A percentile compares a stretch with the other conserved stretches of the same genome.
phyloP scores from a whole-genome alignment of 1,140 invertebrate genomes.

The Homalodisca vitripennis region DNA sequence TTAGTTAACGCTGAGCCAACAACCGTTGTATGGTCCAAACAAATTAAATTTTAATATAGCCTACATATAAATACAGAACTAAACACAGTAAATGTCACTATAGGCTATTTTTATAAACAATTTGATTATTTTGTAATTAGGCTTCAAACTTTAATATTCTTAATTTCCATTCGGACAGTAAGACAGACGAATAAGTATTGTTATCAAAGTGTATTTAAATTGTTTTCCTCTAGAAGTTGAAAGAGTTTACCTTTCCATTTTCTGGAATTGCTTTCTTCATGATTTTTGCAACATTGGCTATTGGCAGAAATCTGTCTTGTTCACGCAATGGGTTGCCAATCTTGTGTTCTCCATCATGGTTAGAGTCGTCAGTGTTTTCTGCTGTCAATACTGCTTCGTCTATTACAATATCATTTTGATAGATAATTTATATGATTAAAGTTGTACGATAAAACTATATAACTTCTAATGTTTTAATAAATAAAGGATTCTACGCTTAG shows the following conservation, averaged over 20 bases:
- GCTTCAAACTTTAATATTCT: background rate
- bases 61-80: too few relatives aligned
- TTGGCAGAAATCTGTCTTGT: constrained; percentile 95
- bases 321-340: constrained; percentile 64
- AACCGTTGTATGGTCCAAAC: too few relatives aligned
- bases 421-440: too few relatives aligned
- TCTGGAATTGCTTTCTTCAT: constrained; percentile 98
- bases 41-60: too few relatives aligned
- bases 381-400: constrained; percentile 42
- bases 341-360: constrained; percentile 53
- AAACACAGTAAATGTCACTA: too few relatives aligned
- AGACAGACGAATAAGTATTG: background rate
- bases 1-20: too few relatives aligned
- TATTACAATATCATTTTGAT: too few relatives aligned
- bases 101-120: too few relatives aligned
- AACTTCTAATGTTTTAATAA: too few relatives aligned
- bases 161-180: background rate
- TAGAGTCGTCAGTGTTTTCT: constrained; percentile 72
- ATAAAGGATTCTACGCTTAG: too few relatives aligned
- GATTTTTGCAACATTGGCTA: constrained; percentile 98
- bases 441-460: too few relatives aligned
- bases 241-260: constrained; percentile 87
- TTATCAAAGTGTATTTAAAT: background rate
- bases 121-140: background rate
- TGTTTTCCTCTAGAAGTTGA: too few relatives aligned